Evolutionary conservation across 2,113 vertebrate genomes (phyloP), one percentile per base, ranked within the genome.

Genomic region (Crypturellus undulatus): DNA sequence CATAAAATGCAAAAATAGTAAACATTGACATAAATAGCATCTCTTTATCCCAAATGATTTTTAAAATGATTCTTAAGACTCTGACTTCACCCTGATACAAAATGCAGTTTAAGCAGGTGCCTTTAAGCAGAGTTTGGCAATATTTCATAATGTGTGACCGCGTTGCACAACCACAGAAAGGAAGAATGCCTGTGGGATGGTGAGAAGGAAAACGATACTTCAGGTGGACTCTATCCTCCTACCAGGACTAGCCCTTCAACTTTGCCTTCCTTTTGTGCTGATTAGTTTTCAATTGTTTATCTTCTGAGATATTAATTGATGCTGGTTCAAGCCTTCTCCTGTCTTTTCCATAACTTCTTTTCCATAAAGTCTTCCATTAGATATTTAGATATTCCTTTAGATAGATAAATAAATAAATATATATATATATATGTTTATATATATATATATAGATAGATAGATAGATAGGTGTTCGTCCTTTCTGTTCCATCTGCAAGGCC

Each of bases 61-160:
- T 17, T 65, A 84, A 63, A 59, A 18, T 26, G 45, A 49, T 83
- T 58, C 2, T 7, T 51, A 13, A 4, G 5, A 36, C 81, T 85
- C 79, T 60, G 80, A 32, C 72, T 96, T 95, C 87, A 93, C 85
- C 85, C 82, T 0, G 60, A 93, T 86, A 91, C 64, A 76, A 95
- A 96, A 94, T 93, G 92, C 5, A 3, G 92, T 22, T 49, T 24
- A 49, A 49, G 49, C 49, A 85, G 90, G n/a, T 49, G 56, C 93
- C 94, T 94, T 75, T 91, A 87, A 43, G 84, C 59, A 92, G 86
- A 52, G 67, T 87, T 89, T 87, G 77, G 78, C 84, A 93, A 73
- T 19, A n/a, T 95, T 96, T 95, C 78, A 47, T 58, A 56, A 42
- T 15, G 36, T 68, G 32, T 40, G 38, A 3, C 28, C 38, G 54